phyloP scores from a whole-genome alignment of 2,113 vertebrate genomes.

The Atherinomorus stipes region DNA sequence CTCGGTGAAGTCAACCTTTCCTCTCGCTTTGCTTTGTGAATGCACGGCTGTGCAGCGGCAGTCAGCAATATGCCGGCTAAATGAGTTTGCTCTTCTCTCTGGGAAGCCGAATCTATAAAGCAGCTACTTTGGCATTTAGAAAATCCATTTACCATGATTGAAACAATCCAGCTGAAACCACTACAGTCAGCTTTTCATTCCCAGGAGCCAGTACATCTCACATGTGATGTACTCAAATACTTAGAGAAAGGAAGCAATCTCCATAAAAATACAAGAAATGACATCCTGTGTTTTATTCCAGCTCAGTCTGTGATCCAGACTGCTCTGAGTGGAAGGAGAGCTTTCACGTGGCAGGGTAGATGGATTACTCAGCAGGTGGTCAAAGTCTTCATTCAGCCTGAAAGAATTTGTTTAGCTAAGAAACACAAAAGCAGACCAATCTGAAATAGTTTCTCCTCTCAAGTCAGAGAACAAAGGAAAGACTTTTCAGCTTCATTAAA shows the following conservation, averaged over 20 bases:
- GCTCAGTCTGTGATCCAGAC: too few species aligned
- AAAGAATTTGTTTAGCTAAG: too few species aligned
- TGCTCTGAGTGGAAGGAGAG: too few species aligned
- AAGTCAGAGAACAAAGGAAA: too few species aligned
- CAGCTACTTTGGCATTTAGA: constrained; percentile 79
- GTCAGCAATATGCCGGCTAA: constrained; percentile 76
- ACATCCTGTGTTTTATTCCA: not conserved
- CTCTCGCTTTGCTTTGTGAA: constrained; percentile 46
- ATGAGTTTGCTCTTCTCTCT: constrained; percentile 73
- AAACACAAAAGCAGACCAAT: too few species aligned
- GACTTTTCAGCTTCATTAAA: too few species aligned
- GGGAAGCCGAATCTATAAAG: constrained; percentile 75
- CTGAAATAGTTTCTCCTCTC: too few species aligned
- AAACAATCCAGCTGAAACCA: constrained; percentile 80
- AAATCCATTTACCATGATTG: constrained; percentile 82
- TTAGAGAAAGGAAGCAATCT: constrained; percentile 57
- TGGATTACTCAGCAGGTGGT: too few species aligned
- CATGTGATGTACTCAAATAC: constrained; percentile 47
- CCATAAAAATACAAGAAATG: constrained; percentile 46
- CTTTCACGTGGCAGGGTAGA: too few species aligned
- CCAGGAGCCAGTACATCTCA: constrained; percentile 59
- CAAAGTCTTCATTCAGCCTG: too few species aligned
- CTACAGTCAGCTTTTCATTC: constrained; percentile 72
- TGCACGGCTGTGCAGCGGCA: constrained; percentile 59
- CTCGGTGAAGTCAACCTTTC: constrained; percentile 43